phyloP scores from a whole-genome alignment of 2,888 invertebrate species.

The Tenthredo livida region DNA sequence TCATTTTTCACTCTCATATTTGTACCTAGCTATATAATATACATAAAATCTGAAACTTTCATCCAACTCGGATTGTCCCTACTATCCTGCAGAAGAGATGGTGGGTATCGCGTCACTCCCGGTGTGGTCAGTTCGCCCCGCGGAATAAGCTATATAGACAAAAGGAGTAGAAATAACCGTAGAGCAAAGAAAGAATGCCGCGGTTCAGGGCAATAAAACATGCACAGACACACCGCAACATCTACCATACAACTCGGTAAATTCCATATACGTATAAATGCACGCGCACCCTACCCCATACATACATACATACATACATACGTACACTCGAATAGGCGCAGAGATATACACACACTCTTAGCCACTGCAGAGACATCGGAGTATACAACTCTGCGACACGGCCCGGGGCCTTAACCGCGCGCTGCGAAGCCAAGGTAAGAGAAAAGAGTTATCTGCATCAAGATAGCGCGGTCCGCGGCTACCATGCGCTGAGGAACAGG shows the following conservation, averaged over 20 bases:
- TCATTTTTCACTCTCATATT: conserved; percentile 34
- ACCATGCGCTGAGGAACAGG: conserved; percentile 51
- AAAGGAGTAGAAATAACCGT: neutral
- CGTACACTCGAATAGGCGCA: neutral
- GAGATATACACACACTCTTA: neutral
- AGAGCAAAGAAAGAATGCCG: conserved; percentile 61
- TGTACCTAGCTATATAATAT: neutral
- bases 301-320: too few relatives aligned
- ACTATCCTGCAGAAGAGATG: neutral
- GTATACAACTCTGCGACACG: conserved; percentile 48
- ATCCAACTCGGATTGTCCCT: neutral
- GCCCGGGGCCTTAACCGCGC: conserved; percentile 32
- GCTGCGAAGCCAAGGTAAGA: conserved; percentile 50
- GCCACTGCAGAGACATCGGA: conserved; percentile 20
- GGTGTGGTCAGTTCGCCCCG: conserved; percentile 10
- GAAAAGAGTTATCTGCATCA: conserved; percentile 64
- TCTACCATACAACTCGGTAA: neutral
- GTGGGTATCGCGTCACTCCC: conserved; percentile 5
- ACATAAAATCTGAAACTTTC: neutral
- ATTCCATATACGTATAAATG: neutral
- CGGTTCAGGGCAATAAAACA: conserved; percentile 66
- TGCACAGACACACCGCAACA: conserved; percentile 48
- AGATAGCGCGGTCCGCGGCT: conserved; percentile 59
- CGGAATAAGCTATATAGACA: conserved; percentile 5
- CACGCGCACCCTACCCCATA: conserved; percentile 10